Evolutionary conservation across 2,888 invertebrate species (phyloP).

Genomic region (Gymnoscelis rufifasciata): DNA sequence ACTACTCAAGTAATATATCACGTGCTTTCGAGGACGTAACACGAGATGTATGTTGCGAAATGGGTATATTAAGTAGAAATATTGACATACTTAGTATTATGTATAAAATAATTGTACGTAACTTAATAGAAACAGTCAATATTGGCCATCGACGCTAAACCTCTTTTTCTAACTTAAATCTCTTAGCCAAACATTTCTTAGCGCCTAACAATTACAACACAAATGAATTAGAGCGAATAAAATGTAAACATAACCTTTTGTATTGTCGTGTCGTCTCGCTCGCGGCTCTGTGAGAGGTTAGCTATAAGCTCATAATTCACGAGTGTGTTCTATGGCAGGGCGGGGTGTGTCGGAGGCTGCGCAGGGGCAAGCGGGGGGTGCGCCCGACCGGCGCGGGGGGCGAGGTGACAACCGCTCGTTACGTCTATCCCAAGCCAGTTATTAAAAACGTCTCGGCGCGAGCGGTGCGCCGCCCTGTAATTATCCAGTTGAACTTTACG

Average conservation of each 20-base stretch:
- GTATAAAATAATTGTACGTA: too few species aligned
- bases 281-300: constrained; percentile 36
- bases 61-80: too few species aligned
- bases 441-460: constrained; percentile 81
- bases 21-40: too few species aligned
- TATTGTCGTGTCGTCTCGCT: constrained; percentile 42
- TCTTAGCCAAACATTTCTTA: constrained; percentile 25
- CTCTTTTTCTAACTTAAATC: constrained; percentile 1
- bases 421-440: constrained; percentile 79
- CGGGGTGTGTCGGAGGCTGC: constrained; percentile 63
- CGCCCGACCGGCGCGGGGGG: constrained; percentile 58
- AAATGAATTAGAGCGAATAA: constrained; percentile 33
- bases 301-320: constrained; percentile 61
- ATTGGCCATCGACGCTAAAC: too few species aligned
- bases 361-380: constrained; percentile 45
- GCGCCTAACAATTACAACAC: constrained; percentile 30
- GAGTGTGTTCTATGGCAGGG: constrained; percentile 32
- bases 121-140: too few species aligned
- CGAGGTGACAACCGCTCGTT: constrained; percentile 79
- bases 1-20: neutral
- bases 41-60: too few species aligned
- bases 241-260: constrained; percentile 53
- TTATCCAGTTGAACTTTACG: constrained; percentile 72
- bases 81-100: too few species aligned
- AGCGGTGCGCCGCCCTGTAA: constrained; percentile 78